Conservation (phyloP, 2,113 vertebrate genomes). For the Tachycineta bicolor region DNA sequence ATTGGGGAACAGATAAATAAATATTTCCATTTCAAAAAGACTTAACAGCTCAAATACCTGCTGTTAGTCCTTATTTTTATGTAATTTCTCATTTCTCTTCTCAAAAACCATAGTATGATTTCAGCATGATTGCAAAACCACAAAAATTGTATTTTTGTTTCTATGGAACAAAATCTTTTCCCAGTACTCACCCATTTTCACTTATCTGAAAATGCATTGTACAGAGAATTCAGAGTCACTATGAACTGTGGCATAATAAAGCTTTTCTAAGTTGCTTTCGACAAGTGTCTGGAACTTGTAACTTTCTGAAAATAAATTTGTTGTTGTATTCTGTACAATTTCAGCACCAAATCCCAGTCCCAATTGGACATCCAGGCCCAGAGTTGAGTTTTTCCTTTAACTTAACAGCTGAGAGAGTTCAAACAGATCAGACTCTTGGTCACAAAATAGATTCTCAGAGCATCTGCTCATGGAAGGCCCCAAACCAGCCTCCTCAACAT, state of each 20-base stretch:
- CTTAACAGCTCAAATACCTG: not conserved
- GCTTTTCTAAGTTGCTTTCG: not conserved
- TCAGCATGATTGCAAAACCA: not conserved
- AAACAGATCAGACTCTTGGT: not conserved
- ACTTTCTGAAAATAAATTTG: not conserved
- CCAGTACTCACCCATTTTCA: not conserved
- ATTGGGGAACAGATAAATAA: not conserved
- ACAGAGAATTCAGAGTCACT: not conserved
- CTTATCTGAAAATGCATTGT: not conserved
- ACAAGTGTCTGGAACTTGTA: not conserved
- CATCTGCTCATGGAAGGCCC: not conserved
- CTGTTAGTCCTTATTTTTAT: not conserved
- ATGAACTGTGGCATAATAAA: not conserved
- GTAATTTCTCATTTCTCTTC: not conserved
- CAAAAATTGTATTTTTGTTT: not conserved
- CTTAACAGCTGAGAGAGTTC: not conserved
- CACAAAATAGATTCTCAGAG: not conserved
- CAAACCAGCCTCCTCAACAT: not conserved
- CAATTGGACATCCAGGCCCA: not conserved
- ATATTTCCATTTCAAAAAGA: not conserved
- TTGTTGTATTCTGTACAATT: not conserved
- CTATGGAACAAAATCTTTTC: not conserved
- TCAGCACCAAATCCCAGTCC: not conserved
- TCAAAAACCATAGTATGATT: not conserved
- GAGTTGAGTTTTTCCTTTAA: not conserved